These are phyloP conservation scores for Paramormyrops hopkinsi DNA, from an alignment of 2,797 vertebrate species.

Conservation along the genomic window DNA sequence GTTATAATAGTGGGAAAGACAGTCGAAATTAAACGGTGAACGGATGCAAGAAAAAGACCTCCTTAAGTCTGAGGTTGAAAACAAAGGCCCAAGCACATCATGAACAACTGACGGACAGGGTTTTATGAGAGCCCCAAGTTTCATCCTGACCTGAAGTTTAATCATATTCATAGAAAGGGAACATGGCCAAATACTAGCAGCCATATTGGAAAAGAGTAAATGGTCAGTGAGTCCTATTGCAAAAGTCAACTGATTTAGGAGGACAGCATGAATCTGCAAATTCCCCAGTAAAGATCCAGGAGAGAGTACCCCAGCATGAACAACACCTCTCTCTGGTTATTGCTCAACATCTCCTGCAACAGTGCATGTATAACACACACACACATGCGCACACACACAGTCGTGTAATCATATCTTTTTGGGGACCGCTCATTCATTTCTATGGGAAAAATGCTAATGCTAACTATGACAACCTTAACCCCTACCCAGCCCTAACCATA, in stretches of 20 bases:
- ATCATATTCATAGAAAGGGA: not conserved
- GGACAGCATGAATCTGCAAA: not conserved
- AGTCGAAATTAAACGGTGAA: not conserved
- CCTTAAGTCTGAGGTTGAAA: not conserved
- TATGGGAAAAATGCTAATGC: not conserved
- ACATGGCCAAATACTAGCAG: not conserved
- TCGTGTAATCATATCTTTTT: not conserved
- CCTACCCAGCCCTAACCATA: not conserved
- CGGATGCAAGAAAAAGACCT: not conserved
- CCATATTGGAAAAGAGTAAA: not conserved
- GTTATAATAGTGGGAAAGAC: not conserved
- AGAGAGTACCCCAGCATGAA: not conserved
- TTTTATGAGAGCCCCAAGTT: not conserved
- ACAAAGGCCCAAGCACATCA: not conserved
- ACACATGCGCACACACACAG: not conserved
- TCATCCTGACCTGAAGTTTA: not conserved
- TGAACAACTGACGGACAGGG: not conserved
- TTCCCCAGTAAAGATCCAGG: not conserved
- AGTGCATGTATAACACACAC: not conserved
- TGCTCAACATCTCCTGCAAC: not conserved
- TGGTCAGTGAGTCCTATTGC: not conserved
- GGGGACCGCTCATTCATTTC: not conserved
- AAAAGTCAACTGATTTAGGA: not conserved
- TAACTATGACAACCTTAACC: not conserved
- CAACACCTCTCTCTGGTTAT: not conserved